phyloP scores from a whole-genome alignment of 2,797 vertebrate genomes.

The Pangasius mekongensis region DNA sequence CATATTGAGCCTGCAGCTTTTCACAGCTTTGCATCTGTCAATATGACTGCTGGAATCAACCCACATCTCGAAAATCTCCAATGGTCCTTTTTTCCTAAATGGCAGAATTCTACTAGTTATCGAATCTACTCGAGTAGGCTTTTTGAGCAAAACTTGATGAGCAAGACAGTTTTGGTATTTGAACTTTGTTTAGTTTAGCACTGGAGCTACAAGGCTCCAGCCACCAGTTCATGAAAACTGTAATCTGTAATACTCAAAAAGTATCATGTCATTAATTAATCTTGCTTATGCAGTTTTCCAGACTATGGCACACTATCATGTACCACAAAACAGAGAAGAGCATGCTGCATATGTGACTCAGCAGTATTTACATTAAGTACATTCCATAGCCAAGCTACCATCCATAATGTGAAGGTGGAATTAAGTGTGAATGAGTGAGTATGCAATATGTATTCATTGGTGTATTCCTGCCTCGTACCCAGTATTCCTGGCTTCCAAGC shows the following conservation, averaged over 20 bases:
- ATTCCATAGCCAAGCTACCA: background rate
- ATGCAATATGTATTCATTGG: background rate
- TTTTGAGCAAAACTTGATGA: background rate
- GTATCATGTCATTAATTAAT: background rate
- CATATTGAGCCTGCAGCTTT: background rate
- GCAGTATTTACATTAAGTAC: background rate
- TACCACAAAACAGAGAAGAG: background rate
- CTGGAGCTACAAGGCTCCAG: background rate
- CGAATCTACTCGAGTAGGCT: background rate
- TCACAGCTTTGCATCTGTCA: background rate
- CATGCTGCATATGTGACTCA: background rate
- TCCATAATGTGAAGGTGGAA: background rate
- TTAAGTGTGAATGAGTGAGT: background rate
- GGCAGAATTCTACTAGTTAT: background rate
- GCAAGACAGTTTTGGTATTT: background rate
- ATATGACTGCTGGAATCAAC: background rate
- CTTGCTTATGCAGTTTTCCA: background rate
- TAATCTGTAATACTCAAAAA: background rate
- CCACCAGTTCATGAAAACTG: background rate
- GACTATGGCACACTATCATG: background rate
- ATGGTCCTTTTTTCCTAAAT: background rate
- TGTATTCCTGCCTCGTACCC: background rate
- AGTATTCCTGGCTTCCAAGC: background rate
- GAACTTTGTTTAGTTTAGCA: background rate
- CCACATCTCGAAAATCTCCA: background rate